Percentiles rank a stretch among this genome's conserved stretches.
Conservation (phyloP, 2,113 vertebrate genomes). For the Rostratula benghalensis region DNA sequence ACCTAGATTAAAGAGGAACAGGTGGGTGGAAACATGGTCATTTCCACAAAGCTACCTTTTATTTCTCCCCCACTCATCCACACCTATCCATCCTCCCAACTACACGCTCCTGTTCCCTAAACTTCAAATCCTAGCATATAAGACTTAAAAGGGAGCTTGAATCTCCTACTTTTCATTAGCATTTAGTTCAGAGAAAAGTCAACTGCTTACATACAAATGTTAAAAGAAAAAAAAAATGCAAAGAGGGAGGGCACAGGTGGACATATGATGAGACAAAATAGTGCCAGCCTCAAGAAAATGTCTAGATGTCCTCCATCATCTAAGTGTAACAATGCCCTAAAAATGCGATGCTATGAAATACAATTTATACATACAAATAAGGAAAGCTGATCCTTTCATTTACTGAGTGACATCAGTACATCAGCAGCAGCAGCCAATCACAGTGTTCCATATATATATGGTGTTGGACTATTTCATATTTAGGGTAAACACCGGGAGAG, state of each 20-base stretch:
- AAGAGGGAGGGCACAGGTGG: not conserved
- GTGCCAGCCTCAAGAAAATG: not conserved
- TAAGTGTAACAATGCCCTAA: not conserved
- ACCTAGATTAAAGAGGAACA: not conserved
- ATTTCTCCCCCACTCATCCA: not conserved
- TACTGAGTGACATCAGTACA: constrained; percentile 67
- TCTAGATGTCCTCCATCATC: not conserved
- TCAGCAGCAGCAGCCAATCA: constrained; percentile 73
- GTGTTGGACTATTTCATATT: constrained; percentile 68
- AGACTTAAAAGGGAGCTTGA: not conserved
- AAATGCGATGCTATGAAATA: constrained; percentile 9
- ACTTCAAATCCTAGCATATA: not conserved
- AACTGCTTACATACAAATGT: not conserved
- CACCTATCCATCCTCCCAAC: not conserved
- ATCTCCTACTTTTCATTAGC: not conserved
- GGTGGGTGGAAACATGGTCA: not conserved
- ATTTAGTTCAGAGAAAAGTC: not conserved
- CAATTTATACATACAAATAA: constrained; percentile 33
- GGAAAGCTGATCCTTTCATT: constrained; percentile 53
- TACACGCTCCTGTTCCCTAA: not conserved
- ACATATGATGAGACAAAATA: not conserved
- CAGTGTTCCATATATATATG: constrained; percentile 39
- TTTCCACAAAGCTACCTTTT: not conserved
- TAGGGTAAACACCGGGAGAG: constrained; percentile 71
- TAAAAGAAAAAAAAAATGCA: not conserved